These are phyloP conservation scores for Polydrusus tereticollis DNA, from an alignment of 2,888 invertebrate genomes.

Conservation along the genomic window DNA sequence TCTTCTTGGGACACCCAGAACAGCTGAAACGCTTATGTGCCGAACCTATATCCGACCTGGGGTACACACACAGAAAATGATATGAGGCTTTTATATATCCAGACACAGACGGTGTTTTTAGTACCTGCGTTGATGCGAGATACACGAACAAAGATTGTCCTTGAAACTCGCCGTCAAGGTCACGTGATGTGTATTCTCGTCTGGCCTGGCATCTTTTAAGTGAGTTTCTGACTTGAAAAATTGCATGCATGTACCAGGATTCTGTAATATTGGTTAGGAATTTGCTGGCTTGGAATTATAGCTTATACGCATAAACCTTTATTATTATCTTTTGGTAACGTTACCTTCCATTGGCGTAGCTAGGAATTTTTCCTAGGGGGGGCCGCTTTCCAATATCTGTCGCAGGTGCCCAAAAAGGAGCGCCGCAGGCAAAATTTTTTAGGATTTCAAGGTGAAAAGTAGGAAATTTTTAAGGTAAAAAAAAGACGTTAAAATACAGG, in stretches of 20 bases:
- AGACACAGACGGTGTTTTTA: slow-evolving; percentile 45
- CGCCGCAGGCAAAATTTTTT: too few species aligned
- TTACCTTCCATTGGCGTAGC: too few species aligned
- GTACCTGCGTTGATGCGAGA: slow-evolving; percentile 46
- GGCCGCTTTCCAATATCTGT: too few species aligned
- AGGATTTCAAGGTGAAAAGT: too few species aligned
- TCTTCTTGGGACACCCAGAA: slow-evolving; percentile 31
- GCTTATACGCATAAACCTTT: too few species aligned
- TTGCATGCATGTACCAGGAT: slow-evolving; percentile 30
- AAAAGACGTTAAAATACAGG: too few species aligned
- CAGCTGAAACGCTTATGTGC: slow-evolving; percentile 32
- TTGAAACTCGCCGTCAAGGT: slow-evolving; percentile 44
- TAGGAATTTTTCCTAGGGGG: too few species aligned
- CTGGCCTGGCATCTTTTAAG: slow-evolving; percentile 32
- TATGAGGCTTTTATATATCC: slow-evolving; percentile 2
- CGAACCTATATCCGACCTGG: not conserved
- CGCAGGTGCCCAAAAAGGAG: too few species aligned
- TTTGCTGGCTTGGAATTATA: too few species aligned
- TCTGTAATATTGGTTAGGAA: not conserved
- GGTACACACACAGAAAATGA: not conserved
- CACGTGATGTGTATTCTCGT: slow-evolving; percentile 38
- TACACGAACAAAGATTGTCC: slow-evolving; percentile 49
- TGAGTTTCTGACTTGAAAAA: slow-evolving; percentile 36
- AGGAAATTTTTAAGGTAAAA: too few species aligned
- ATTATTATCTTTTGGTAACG: too few species aligned